These are phyloP conservation scores for Tetranychus piercei DNA, from an alignment of 2,888 invertebrate genomes.

Conservation along the genomic window DNA sequence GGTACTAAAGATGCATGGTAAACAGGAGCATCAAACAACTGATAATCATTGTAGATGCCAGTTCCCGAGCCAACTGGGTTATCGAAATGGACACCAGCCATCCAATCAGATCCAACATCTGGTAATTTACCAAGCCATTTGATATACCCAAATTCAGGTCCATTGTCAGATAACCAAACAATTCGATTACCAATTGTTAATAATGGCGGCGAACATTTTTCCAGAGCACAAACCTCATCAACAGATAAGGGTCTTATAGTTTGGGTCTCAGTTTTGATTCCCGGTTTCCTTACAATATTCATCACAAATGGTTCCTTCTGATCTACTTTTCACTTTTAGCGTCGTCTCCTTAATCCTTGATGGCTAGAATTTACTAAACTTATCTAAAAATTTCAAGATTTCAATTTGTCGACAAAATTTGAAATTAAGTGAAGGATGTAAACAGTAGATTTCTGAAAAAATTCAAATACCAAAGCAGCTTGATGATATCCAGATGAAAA, in stretches of 20 bases:
- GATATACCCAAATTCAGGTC: constrained; percentile 37
- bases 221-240: constrained; percentile 3
- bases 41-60: constrained; percentile 37
- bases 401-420: too few relatives aligned
- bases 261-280: not conserved
- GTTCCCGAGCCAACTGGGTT: constrained; percentile 39
- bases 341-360: too few relatives aligned
- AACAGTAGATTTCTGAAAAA: too few relatives aligned
- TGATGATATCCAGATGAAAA: too few relatives aligned
- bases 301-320: not conserved
- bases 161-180: constrained; percentile 38
- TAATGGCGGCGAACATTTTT: constrained; percentile 23
- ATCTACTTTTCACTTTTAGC: too few relatives aligned
- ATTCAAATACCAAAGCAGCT: too few relatives aligned
- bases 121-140: constrained; percentile 39
- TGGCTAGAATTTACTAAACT: too few relatives aligned
- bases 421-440: too few relatives aligned
- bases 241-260: not conserved
- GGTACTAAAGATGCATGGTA: constrained; percentile 38
- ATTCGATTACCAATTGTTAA: constrained; percentile 36
- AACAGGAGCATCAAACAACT: constrained; percentile 35
- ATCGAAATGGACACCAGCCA: constrained; percentile 41
- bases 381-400: too few relatives aligned
- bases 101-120: constrained; percentile 33
- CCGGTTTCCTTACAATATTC: not conserved